A percentile compares a stretch with the other conserved stretches of the same genome.
phyloP scores from a whole-genome alignment of 2,888 invertebrate species.

The Lithophane leautieri region DNA sequence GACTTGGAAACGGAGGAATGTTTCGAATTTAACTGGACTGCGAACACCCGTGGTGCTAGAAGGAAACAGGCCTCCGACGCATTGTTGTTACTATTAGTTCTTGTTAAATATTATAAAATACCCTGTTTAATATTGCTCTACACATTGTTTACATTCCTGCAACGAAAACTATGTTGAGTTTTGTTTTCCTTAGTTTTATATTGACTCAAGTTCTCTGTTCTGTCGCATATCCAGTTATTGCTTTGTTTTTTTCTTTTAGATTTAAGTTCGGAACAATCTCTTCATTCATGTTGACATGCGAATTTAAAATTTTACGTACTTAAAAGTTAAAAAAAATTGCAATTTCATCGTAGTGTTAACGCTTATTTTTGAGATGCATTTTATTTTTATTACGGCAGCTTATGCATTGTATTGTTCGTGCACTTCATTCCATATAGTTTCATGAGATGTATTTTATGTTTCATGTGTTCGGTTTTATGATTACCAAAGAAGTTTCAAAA shows the following conservation, averaged over 20 bases:
- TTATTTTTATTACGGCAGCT: slow-evolving; percentile 87
- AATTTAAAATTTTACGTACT: slow-evolving; percentile 87
- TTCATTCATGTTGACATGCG: slow-evolving; percentile 80
- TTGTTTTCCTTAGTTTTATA: slow-evolving; percentile 87
- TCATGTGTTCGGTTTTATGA: slow-evolving; percentile 81
- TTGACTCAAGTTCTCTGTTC: slow-evolving; percentile 79
- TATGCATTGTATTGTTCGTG: slow-evolving; percentile 83
- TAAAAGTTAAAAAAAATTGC: slow-evolving; percentile 79
- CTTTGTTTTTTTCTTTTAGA: slow-evolving; percentile 81
- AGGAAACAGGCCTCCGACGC: slow-evolving; percentile 83
- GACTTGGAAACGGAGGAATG: slow-evolving; percentile 13
- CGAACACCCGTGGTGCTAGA: slow-evolving; percentile 85
- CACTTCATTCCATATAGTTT: slow-evolving; percentile 84
- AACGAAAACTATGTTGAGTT: slow-evolving; percentile 88
- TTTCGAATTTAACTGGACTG: slow-evolving; percentile 46
- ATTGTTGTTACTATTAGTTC: slow-evolving; percentile 85
- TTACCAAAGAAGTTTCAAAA: slow-evolving; percentile 87
- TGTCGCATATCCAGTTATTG: slow-evolving; percentile 84
- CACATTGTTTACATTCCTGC: slow-evolving; percentile 90
- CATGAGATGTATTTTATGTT: slow-evolving; percentile 78
- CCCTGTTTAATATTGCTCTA: slow-evolving; percentile 87
- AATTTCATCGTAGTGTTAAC: slow-evolving; percentile 81
- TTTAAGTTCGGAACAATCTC: slow-evolving; percentile 84
- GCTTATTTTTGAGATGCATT: slow-evolving; percentile 88
- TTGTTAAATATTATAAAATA: slow-evolving; percentile 83